Evolutionary conservation across 2,797 vertebrate genomes (phyloP).

Genomic region (Sarcoramphus papa): DNA sequence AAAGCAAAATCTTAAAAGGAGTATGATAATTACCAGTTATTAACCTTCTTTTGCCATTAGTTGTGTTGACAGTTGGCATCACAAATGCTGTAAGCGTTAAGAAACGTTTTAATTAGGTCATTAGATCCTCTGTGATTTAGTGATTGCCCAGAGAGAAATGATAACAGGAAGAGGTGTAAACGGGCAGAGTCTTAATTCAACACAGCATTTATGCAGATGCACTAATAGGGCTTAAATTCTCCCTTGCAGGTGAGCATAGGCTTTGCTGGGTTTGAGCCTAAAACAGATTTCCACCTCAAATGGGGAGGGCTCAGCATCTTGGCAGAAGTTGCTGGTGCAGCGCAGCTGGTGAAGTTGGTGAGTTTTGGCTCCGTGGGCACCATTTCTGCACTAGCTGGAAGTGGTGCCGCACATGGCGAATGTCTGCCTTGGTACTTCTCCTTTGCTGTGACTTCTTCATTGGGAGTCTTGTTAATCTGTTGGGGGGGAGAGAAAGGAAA

Average conservation of each 20-base stretch:
- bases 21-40: constrained; percentile 24
- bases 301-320: not conserved
- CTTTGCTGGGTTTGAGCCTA: not conserved
- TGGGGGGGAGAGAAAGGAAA: not conserved
- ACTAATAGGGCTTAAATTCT: not conserved
- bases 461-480: not conserved
- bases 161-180: not conserved
- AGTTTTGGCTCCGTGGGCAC: not conserved
- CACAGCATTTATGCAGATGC: not conserved
- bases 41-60: constrained; percentile 31
- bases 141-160: not conserved
- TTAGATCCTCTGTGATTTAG: constrained; percentile 24
- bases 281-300: not conserved
- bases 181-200: not conserved
- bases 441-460: not conserved
- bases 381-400: not conserved
- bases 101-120: constrained; percentile 45
- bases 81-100: not conserved
- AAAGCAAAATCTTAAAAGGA: constrained; percentile 13
- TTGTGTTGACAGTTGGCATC: constrained; percentile 17
- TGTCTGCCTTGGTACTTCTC: not conserved
- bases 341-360: not conserved
- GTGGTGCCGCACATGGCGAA: not conserved
- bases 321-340: not conserved
- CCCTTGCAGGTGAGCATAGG: not conserved